A percentile compares a stretch with the other conserved stretches of the same genome.
Evolutionary conservation across 2,113 vertebrate genomes (phyloP).

Genomic region (Oreamnos americanus): DNA sequence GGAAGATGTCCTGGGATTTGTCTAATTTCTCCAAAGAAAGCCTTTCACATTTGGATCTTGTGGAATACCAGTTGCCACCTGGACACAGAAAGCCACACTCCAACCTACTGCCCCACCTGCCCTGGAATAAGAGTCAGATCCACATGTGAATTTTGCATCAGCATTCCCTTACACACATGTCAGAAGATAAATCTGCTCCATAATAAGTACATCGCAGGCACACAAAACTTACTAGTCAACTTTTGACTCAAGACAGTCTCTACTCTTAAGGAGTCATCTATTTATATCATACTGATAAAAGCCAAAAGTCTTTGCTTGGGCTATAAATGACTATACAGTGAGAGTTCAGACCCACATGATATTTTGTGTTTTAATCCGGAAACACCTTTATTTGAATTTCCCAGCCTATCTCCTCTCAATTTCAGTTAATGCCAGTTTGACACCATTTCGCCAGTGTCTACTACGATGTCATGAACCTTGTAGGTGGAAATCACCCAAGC

Average conservation of each 20-base stretch:
- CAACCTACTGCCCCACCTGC: too few species aligned
- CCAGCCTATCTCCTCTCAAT: background rate
- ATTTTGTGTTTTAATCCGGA: background rate
- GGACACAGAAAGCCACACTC: background rate
- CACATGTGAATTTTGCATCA: accelerated
- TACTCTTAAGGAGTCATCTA: background rate
- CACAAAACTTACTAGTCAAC: background rate
- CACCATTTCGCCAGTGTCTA: background rate
- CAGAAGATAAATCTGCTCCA: background rate
- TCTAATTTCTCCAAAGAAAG: background rate
- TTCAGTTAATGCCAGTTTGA: background rate
- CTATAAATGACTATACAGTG: background rate
- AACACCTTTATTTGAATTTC: background rate
- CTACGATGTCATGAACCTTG: background rate
- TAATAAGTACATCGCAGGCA: background rate
- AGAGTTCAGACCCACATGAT: background rate
- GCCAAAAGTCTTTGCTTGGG: background rate
- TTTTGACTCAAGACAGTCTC: background rate
- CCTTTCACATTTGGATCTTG: background rate
- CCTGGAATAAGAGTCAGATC: background rate
- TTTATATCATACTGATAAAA: background rate
- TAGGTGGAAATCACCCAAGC: background rate
- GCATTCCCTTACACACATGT: accelerated
- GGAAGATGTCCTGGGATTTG: background rate
- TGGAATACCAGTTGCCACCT: background rate